Percentiles rank a stretch among this genome's conserved stretches.
phyloP scores from a whole-genome alignment of 2,888 invertebrate species.

The Priocnemis perturbator region DNA sequence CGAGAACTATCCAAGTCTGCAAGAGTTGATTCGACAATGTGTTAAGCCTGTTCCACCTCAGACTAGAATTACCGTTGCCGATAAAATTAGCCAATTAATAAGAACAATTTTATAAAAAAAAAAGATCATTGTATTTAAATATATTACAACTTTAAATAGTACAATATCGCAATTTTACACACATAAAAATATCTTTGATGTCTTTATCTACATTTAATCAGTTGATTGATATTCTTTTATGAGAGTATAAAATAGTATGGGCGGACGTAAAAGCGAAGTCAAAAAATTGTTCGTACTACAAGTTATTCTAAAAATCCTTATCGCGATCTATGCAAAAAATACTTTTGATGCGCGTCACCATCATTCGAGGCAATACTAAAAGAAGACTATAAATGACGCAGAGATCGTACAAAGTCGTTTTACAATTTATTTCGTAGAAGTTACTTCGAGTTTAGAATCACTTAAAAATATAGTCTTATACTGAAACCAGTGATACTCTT shows the following conservation, averaged over 20 bases:
- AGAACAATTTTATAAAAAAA: background rate
- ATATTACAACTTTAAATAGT: background rate
- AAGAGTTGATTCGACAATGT: constrained; percentile 63
- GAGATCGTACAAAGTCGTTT: too few species aligned
- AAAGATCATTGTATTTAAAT: background rate
- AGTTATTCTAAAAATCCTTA: too few species aligned
- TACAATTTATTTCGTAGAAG: too few species aligned
- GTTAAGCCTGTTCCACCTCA: constrained; percentile 53
- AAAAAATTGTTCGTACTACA: too few species aligned
- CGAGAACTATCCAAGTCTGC: constrained; percentile 61
- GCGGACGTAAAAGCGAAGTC: too few species aligned
- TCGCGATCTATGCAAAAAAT: too few species aligned
- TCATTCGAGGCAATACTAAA: too few species aligned
- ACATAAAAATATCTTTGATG: background rate
- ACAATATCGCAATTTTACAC: background rate
- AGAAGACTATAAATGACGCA: too few species aligned
- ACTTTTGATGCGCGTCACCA: too few species aligned
- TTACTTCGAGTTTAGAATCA: too few species aligned
- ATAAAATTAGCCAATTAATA: constrained; percentile 58
- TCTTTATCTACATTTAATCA: background rate
- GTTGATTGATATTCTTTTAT: background rate
- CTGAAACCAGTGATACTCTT: too few species aligned
- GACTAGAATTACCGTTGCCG: constrained; percentile 62
- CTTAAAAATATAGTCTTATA: background rate
- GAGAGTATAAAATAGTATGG: background rate